A percentile compares a stretch with the other conserved stretches of the same genome.
phyloP scores from a whole-genome alignment of 2,797 vertebrate genomes.

The Eleutherodactylus coqui region DNA sequence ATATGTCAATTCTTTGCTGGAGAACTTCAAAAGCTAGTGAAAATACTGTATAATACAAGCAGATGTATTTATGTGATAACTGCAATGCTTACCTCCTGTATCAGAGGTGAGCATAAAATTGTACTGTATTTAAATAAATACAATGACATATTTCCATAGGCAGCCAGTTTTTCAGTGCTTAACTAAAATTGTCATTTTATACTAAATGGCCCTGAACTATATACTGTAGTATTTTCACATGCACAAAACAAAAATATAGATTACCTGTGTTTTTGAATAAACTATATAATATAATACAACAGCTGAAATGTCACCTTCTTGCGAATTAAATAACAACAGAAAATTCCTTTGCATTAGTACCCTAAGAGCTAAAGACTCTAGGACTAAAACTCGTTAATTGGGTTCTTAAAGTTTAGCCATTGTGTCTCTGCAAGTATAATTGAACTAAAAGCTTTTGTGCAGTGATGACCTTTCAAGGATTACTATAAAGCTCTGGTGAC shows the following conservation, averaged over 20 bases:
- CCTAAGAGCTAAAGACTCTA: conserved; percentile 30
- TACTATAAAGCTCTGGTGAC: conserved; percentile 33
- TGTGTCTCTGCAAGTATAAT: conserved; percentile 19
- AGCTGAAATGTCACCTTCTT: conserved; percentile 1
- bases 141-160: background rate
- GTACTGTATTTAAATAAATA: background rate
- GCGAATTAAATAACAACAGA: conserved; percentile 26
- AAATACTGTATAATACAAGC: too few relatives aligned
- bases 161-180: background rate
- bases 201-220: background rate
- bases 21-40: too few relatives aligned
- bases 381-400: conserved; percentile 33
- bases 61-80: background rate
- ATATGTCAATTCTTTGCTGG: too few relatives aligned
- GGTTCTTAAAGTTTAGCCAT: background rate
- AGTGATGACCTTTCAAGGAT: conserved; percentile 41
- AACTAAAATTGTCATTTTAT: background rate
- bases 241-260: background rate
- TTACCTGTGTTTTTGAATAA: background rate
- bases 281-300: background rate
- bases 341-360: conserved; percentile 48
- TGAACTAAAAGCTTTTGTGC: conserved; percentile 25
- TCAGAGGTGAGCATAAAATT: background rate
- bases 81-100: background rate
- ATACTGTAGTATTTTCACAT: background rate